Evolutionary conservation across 2,888 invertebrate genomes (phyloP), one percentile per base, ranked within the genome.

Genomic region (Ennomos fuscantarius): DNA sequence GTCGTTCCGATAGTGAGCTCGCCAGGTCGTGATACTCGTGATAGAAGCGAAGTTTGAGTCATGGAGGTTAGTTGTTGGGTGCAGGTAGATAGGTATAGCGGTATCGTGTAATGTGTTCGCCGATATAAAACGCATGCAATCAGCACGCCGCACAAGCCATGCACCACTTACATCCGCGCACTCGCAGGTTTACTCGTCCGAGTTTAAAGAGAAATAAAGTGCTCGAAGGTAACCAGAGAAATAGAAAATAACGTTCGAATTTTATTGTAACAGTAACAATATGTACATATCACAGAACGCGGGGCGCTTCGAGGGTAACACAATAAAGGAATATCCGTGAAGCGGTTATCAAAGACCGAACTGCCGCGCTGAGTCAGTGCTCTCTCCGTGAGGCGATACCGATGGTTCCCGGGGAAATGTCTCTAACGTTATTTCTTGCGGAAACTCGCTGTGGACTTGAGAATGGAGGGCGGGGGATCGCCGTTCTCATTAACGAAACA

Each of bases 401-500:
- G 64, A 79, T 72, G 78, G 67, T 74, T 82, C 73, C 78, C 76
- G 70, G 68, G 75, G 70, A 68, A 72, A 73, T 62, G 69, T 70
- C 64, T 70, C 70, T 74, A 73, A 78, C 85, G 89, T 86, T 90
- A 86, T 87, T 87, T 92, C 88, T 90, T 91, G 84, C 90, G 90
- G 80, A 91, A 88, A 84, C 91, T 92, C 80, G 86, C 88, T 74
- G 87, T 86, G 75, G 90, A 84, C 81, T 90, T 89, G 83, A 92
- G 90, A 80, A 92, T 89, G 65, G 92, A 89, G 73, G 92, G 89
- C 77, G 92, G 91, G 68, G 89, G 89, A 79, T 92, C 92, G 73
- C 92, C 92, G 73, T 93, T 92, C 78, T 93, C 93, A 73, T 93
- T 93, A 75, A 92, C 84, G 84, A 95, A 93, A 93, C 96, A 95